These are phyloP conservation scores for Lepidocyrtinus sp. DNA, from an alignment of 2,888 invertebrate genomes.

Conservation along the genomic window DNA sequence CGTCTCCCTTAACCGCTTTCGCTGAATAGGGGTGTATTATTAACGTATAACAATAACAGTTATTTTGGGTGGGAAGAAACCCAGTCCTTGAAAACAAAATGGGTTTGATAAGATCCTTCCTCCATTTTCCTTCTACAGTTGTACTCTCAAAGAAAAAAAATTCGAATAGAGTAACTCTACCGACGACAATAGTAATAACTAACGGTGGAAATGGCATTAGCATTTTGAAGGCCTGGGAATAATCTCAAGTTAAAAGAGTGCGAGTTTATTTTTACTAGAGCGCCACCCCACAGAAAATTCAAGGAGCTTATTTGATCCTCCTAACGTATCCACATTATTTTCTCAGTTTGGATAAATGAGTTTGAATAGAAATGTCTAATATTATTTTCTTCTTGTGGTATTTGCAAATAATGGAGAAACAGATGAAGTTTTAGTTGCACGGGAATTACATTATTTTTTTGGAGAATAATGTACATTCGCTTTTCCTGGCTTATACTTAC, in stretches of 20 bases:
- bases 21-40: not conserved
- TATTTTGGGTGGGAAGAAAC: not conserved
- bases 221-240: not conserved
- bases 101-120: slow-evolving; percentile 3
- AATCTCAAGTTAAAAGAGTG: not conserved
- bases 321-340: not conserved
- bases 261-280: not conserved
- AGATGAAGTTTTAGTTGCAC: too few species aligned
- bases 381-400: too few species aligned
- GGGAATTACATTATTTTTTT: too few species aligned
- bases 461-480: too few species aligned
- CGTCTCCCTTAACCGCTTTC: not conserved
- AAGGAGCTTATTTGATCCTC: not conserved
- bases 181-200: slow-evolving; percentile 7
- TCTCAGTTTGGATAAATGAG: too few species aligned
- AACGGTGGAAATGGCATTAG: not conserved
- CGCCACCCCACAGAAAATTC: too few species aligned
- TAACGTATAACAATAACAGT: slow-evolving; percentile 10
- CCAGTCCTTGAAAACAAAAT: slow-evolving; percentile 11
- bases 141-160: not conserved
- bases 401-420: too few species aligned
- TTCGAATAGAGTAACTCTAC: not conserved
- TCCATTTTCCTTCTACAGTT: not conserved
- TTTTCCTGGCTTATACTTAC: slow-evolving; percentile 39
- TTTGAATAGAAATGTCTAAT: too few species aligned